Conservation (phyloP, 2,113 vertebrate species). For the Anser cygnoides region DNA sequence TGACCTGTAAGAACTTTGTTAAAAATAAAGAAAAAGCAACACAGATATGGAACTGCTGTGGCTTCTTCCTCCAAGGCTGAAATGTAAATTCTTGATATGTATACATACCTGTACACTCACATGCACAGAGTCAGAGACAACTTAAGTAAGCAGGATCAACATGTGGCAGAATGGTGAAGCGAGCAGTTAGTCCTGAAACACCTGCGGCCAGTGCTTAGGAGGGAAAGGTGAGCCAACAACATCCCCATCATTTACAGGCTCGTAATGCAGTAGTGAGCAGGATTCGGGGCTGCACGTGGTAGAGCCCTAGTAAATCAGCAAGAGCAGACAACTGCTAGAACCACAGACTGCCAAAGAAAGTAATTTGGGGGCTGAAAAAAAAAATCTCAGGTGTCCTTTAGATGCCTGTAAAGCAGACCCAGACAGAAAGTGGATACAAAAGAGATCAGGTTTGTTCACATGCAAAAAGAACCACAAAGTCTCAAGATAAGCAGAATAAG, state of each 20-base stretch:
- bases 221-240: neutral
- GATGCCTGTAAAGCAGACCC: neutral
- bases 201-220: neutral
- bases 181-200: neutral
- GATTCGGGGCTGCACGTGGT: neutral
- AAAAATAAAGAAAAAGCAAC: neutral
- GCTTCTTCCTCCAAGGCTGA: neutral
- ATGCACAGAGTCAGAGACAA: neutral
- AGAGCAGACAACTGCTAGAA: neutral
- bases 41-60: neutral
- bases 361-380: neutral
- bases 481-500: neutral
- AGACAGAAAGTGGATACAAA: neutral
- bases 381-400: neutral
- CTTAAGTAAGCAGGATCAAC: neutral
- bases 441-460: neutral
- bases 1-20: neutral
- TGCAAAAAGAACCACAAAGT: neutral
- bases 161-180: neutral
- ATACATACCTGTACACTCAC: neutral
- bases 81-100: neutral
- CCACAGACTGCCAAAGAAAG: neutral
- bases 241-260: neutral
- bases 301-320: neutral
- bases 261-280: neutral